Conservation (phyloP, 2,113 vertebrate species). For the Dunckerocampus dactyliophorus region DNA sequence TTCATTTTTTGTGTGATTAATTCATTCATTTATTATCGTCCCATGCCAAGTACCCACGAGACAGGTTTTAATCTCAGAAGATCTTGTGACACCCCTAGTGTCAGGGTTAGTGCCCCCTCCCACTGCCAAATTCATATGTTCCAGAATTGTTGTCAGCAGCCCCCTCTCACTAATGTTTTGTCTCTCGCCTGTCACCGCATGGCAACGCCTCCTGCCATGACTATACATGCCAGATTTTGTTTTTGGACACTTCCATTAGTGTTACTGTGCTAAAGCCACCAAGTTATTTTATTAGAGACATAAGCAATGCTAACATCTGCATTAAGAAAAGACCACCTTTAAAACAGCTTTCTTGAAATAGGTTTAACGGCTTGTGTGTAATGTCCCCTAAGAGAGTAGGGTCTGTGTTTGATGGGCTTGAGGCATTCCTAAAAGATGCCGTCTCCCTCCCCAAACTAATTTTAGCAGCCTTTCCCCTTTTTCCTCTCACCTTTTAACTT, state of each 20-base stretch:
- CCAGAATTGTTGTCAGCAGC: constrained; percentile 62
- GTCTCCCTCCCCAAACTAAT: constrained; percentile 41
- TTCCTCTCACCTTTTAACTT: constrained; percentile 46
- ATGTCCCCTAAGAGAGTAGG: constrained; percentile 8
- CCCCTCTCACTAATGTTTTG: constrained; percentile 46
- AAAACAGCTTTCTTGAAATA: constrained; percentile 15
- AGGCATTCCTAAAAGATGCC: constrained; percentile 57
- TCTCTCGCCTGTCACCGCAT: constrained; percentile 43
- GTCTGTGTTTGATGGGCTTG: constrained; percentile 24
- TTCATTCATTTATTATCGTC: no score
- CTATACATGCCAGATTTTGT: background rate
- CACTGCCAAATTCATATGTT: constrained; percentile 64
- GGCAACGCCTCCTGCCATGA: constrained; percentile 37
- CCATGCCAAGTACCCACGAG: no score
- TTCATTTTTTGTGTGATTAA: no score
- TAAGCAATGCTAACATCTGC: background rate
- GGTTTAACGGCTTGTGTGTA: constrained; percentile 15
- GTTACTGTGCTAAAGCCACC: constrained; percentile 1
- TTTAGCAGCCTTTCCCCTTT: constrained; percentile 41
- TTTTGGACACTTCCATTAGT: no score
- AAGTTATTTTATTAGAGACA: constrained; percentile 13
- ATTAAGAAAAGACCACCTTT: constrained; percentile 14
- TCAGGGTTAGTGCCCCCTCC: background rate
- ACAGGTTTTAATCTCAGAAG: no score
- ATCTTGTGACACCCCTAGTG: no score